Conservation (phyloP, 2,797 vertebrate species). For the Coregonus suidteri region DNA sequence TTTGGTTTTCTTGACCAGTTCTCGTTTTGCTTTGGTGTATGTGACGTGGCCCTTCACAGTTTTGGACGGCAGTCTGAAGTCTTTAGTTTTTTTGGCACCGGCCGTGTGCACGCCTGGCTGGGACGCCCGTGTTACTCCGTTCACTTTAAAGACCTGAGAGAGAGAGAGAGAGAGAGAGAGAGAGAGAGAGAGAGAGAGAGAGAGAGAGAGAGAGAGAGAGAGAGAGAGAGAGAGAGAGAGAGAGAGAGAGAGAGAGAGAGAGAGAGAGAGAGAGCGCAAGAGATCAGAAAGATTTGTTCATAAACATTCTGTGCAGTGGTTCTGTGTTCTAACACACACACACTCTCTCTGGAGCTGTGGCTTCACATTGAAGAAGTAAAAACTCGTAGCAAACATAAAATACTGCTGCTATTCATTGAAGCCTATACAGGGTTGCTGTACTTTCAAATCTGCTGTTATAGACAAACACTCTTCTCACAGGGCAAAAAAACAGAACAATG, state of each 20-base stretch:
- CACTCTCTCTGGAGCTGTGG: background rate
- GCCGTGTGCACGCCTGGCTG: conserved; percentile 78
- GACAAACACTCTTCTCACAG: background rate
- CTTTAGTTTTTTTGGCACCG: conserved; percentile 95
- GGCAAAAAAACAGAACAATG: background rate
- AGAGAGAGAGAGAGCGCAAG: background rate
- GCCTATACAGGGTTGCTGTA: background rate
- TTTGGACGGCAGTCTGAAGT: conserved; percentile 98
- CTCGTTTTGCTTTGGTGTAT: conserved; percentile 99
- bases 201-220: background rate
- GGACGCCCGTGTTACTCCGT: conserved; percentile 87
- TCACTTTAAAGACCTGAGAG: conserved; percentile 90
- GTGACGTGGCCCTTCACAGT: conserved; percentile 99
- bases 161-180: background rate
- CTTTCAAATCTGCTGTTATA: background rate
- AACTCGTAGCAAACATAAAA: conserved; percentile 33
- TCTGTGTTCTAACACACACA: background rate
- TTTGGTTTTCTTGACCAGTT: conserved; percentile 99
- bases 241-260: no score
- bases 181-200: background rate
- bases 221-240: no score
- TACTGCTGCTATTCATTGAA: conserved; percentile 40
- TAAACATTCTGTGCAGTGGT: background rate
- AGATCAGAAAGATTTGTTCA: background rate
- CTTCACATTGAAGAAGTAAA: conserved; percentile 23